Conservation (phyloP, 2,888 invertebrate genomes). For the Leptogaster cylindrica region DNA sequence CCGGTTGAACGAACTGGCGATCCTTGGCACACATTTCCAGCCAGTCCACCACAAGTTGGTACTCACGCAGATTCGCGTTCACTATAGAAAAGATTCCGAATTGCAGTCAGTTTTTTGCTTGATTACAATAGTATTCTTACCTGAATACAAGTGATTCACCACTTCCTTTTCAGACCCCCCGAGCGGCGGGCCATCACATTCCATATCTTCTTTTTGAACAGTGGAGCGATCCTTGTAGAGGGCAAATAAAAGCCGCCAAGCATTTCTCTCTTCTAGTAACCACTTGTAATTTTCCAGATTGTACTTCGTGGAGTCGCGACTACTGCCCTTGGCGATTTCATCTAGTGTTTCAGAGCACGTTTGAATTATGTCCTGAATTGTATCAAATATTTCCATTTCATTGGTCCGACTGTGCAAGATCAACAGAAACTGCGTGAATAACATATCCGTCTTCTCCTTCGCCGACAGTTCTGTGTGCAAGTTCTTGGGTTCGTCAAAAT, state of each 20-base stretch:
- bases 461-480: constrained; percentile 6
- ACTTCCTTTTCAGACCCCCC: constrained; percentile 66
- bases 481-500: neutral
- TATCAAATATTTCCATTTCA: constrained; percentile 50
- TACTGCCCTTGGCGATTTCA: constrained; percentile 44
- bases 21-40: constrained; percentile 80
- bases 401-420: constrained; percentile 57
- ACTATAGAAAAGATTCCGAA: constrained; percentile 62
- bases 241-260: constrained; percentile 84
- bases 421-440: constrained; percentile 59
- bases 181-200: constrained; percentile 57
- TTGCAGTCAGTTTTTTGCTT: neutral
- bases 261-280: constrained; percentile 84
- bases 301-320: constrained; percentile 47
- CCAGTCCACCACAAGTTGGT: constrained; percentile 92
- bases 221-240: constrained; percentile 81
- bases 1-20: constrained; percentile 63
- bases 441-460: constrained; percentile 54
- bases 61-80: constrained; percentile 69
- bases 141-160: constrained; percentile 60
- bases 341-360: constrained; percentile 47
- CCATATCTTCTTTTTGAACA: constrained; percentile 58
- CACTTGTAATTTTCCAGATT: constrained; percentile 61
- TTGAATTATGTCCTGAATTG: constrained; percentile 48
- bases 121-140: constrained; percentile 52